Evolutionary conservation across 2,113 vertebrate genomes (phyloP).

Genomic region (Danionella cerebrum): DNA sequence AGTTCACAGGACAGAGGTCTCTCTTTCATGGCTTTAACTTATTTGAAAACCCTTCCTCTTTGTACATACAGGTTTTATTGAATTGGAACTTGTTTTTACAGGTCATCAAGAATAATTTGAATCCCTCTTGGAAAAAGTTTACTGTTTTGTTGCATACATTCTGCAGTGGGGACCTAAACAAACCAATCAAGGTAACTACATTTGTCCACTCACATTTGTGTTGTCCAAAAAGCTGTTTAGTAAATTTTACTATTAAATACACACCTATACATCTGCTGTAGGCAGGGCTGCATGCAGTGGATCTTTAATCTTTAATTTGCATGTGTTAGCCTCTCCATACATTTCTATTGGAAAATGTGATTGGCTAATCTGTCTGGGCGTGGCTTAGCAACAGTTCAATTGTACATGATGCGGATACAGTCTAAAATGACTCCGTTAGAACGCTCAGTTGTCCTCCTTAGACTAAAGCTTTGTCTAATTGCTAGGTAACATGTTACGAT

Average conservation of each 20-base stretch:
- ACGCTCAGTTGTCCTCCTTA: neutral
- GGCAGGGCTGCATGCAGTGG: too few species aligned
- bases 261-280: too few species aligned
- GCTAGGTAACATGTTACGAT: constrained; percentile 51
- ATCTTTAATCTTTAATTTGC: too few species aligned
- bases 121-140: constrained; percentile 81
- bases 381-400: too few species aligned
- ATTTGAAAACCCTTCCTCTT: neutral
- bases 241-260: too few species aligned
- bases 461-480: constrained; percentile 32
- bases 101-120: constrained; percentile 94
- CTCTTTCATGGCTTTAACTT: neutral
- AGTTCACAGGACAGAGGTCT: constrained; percentile 85
- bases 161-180: constrained; percentile 74
- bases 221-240: neutral
- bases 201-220: neutral
- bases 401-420: too few species aligned
- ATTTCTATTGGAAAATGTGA: too few species aligned
- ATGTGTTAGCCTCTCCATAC: too few species aligned
- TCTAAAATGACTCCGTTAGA: neutral
- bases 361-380: too few species aligned
- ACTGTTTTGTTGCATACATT: constrained; percentile 79
- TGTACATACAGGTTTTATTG: neutral
- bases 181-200: constrained; percentile 72
- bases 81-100: constrained; percentile 44